Percentiles rank a stretch among this genome's conserved stretches.
Conservation (phyloP, 2,888 invertebrate genomes). For the Volucella inflata region DNA sequence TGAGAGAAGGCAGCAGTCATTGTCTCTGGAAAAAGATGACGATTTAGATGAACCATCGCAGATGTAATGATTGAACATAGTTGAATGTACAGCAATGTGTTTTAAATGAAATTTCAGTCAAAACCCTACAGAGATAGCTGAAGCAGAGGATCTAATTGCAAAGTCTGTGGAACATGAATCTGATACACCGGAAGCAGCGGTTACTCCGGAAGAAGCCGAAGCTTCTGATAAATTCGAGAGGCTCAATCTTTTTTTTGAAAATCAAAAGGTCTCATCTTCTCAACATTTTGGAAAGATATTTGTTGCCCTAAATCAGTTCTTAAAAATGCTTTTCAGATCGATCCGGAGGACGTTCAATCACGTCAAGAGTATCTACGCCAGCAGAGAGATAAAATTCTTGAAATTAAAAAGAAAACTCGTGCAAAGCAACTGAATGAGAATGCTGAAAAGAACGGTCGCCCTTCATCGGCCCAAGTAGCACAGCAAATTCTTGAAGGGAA, state of each 20-base stretch:
- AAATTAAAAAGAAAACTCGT: slow-evolving; percentile 94
- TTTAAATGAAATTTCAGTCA: slow-evolving; percentile 71
- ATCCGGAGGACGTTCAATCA: slow-evolving; percentile 88
- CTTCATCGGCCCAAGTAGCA: slow-evolving; percentile 91
- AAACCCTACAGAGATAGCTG: slow-evolving; percentile 68
- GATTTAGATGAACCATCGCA: slow-evolving; percentile 78
- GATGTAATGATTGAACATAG: slow-evolving; percentile 29
- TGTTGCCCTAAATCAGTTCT: not conserved
- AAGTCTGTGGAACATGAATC: slow-evolving; percentile 80
- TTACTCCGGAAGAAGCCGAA: slow-evolving; percentile 80
- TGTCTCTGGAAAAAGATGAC: slow-evolving; percentile 76
- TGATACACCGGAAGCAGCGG: slow-evolving; percentile 79
- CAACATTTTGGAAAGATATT: not conserved
- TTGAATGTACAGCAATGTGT: not conserved
- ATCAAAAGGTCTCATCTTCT: slow-evolving; percentile 79
- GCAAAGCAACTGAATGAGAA: slow-evolving; percentile 89
- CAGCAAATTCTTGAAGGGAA: slow-evolving; percentile 87
- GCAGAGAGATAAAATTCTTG: slow-evolving; percentile 95
- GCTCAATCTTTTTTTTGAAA: slow-evolving; percentile 83
- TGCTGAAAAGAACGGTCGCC: slow-evolving; percentile 84
- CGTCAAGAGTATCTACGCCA: slow-evolving; percentile 94
- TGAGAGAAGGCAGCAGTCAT: slow-evolving; percentile 88
- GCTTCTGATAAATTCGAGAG: slow-evolving; percentile 81
- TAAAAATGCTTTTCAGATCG: slow-evolving; percentile 81
- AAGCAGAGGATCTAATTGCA: slow-evolving; percentile 80